These are phyloP conservation scores for Sesia apiformis DNA, from an alignment of 2,888 invertebrate species.

Conservation along the genomic window DNA sequence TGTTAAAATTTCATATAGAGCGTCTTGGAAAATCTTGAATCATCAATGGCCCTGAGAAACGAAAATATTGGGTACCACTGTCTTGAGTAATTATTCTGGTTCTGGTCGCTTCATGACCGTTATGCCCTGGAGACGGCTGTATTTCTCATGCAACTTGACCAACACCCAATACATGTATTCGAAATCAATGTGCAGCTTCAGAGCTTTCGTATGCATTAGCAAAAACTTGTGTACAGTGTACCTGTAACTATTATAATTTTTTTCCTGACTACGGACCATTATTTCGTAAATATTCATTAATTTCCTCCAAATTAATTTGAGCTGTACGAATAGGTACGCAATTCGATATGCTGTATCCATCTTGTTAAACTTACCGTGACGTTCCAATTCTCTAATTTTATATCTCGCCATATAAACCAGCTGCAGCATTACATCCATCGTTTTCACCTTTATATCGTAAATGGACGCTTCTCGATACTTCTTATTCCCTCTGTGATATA, in stretches of 20 bases:
- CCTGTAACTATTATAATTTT: background rate
- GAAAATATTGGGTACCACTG: too few species aligned
- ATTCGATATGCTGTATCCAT: background rate
- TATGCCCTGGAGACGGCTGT: background rate
- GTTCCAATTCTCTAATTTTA: background rate
- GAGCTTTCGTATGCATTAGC: background rate
- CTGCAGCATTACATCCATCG: slow-evolving; percentile 1
- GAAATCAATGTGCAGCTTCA: background rate
- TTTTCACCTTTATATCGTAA: background rate
- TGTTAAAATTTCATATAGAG: too few species aligned
- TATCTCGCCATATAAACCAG: background rate
- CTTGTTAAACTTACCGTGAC: background rate
- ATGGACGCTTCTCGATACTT: background rate
- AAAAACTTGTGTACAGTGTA: background rate
- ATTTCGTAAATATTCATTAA: background rate
- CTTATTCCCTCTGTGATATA: background rate
- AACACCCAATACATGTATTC: background rate
- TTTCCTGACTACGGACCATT: background rate
- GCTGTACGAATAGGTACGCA: background rate
- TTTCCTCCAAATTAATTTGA: background rate
- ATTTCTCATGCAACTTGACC: background rate
- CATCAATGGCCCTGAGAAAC: too few species aligned
- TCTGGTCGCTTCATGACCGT: background rate
- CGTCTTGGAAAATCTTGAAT: too few species aligned
- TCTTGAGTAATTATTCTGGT: too few species aligned